Evolutionary conservation across 2,888 invertebrate species (phyloP).

Genomic region (Nebria brevicollis): DNA sequence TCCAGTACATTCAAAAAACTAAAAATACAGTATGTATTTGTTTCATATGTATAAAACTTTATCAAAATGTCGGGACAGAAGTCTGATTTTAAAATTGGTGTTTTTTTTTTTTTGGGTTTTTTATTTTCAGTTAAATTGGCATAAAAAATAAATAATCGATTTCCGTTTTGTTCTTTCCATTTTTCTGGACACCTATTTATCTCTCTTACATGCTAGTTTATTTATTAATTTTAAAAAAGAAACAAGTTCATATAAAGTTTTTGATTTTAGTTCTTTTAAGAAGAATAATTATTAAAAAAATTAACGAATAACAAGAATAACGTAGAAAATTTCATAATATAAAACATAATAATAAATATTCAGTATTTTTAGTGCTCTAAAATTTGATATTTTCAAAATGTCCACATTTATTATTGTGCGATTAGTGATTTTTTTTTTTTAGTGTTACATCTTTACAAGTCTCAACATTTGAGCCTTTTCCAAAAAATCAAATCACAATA

Average conservation of each 20-base stretch:
- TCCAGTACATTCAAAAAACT: not conserved
- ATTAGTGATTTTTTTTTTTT: not conserved
- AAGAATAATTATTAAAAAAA: constrained; percentile 4
- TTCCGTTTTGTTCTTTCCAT: not conserved
- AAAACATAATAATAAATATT: constrained; percentile 26
- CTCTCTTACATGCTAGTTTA: not conserved
- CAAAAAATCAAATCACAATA: not conserved
- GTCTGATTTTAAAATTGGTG: not conserved
- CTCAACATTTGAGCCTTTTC: not conserved
- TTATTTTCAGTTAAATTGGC: not conserved
- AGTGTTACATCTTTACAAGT: not conserved
- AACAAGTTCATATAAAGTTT: constrained; percentile 8
- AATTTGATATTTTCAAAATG: constrained; percentile 9
- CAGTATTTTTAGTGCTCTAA: constrained; percentile 19
- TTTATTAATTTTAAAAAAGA: constrained; percentile 14
- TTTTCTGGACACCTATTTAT: not conserved
- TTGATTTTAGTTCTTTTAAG: not conserved
- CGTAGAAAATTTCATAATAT: constrained; percentile 24
- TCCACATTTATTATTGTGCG: constrained; percentile 17
- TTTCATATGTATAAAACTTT: too few relatives aligned
- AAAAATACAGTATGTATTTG: not conserved
- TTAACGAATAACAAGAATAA: constrained; percentile 22
- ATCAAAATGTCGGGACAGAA: not conserved
- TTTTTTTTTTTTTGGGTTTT: not conserved
- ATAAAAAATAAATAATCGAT: not conserved